Percentiles rank a stretch among this genome's conserved stretches.
phyloP scores from a whole-genome alignment of 53 echinoderm and acorn worm species.

The Paracentrotus lividus region DNA sequence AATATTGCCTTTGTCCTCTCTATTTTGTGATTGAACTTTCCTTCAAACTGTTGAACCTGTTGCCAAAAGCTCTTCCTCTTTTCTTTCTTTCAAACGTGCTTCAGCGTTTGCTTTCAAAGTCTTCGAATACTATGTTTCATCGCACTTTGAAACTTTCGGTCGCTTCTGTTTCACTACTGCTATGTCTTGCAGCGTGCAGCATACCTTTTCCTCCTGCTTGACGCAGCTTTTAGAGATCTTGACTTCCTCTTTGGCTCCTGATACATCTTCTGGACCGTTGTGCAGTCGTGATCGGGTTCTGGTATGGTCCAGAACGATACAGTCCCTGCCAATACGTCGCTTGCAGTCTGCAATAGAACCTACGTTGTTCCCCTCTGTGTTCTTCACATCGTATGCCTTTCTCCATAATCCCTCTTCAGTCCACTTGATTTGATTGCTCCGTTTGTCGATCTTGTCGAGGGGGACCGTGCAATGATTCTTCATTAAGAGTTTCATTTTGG shows the following conservation, averaged over 20 bases:
- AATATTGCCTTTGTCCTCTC: background rate
- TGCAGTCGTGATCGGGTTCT: constrained; percentile 20
- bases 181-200: background rate
- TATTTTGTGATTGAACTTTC: background rate
- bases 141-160: background rate
- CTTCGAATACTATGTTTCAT: background rate
- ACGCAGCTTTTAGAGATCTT: background rate
- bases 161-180: background rate
- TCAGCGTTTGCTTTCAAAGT: background rate
- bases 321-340: constrained; percentile 13
- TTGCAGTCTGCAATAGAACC: background rate
- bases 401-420: constrained; percentile 5
- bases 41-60: background rate
- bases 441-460: constrained; percentile 7
- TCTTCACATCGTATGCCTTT: background rate
- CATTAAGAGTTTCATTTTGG: background rate
- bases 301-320: constrained; percentile 6
- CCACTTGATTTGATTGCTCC: background rate
- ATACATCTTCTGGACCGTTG: constrained; percentile 1
- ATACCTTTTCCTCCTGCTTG: background rate
- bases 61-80: background rate
- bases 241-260: background rate
- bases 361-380: background rate
- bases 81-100: background rate
- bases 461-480: background rate